Conservation (phyloP, 2,888 invertebrate genomes). For the Drosophila mimetica region DNA sequence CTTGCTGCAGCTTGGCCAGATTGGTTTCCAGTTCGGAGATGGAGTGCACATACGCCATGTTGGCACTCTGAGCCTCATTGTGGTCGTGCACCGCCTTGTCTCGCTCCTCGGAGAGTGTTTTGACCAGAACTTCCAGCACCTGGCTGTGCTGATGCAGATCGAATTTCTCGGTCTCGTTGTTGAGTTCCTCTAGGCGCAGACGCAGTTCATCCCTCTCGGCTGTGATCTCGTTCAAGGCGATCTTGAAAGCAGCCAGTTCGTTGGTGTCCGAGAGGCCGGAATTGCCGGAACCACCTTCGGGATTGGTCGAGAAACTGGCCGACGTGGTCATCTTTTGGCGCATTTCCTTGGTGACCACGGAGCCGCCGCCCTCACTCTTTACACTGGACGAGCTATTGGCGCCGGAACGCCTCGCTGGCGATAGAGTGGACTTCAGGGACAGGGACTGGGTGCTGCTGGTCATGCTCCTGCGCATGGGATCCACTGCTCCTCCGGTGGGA, state of each 20-base stretch:
- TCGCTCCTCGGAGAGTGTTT: conserved; percentile 69
- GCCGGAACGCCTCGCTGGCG: conserved; percentile 57
- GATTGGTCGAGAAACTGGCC: conserved; percentile 47
- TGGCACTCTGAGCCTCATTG: conserved; percentile 59
- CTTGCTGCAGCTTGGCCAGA: conserved; percentile 84
- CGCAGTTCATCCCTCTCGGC: conserved; percentile 80
- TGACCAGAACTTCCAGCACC: conserved; percentile 71
- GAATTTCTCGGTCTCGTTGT: conserved; percentile 74
- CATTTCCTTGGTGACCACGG: conserved; percentile 50
- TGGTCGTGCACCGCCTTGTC: conserved; percentile 70
- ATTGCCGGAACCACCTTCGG: conserved; percentile 22
- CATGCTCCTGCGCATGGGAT: conserved; percentile 62
- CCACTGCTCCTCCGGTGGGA: conserved; percentile 24
- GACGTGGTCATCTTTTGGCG: conserved; percentile 56
- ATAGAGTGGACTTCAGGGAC: conserved; percentile 59
- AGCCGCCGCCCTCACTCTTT: conserved; percentile 53
- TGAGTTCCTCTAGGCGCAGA: conserved; percentile 63
- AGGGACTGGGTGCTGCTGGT: conserved; percentile 70
- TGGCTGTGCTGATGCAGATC: conserved; percentile 60
- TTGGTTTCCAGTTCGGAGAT: conserved; percentile 83
- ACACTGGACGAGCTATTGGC: conserved; percentile 54
- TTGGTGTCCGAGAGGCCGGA: conserved; percentile 47
- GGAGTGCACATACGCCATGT: conserved; percentile 78
- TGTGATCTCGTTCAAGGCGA: conserved; percentile 78
- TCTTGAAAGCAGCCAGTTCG: conserved; percentile 81